phyloP scores from a whole-genome alignment of 2,113 vertebrate species.

The Lasiurus cinereus region DNA sequence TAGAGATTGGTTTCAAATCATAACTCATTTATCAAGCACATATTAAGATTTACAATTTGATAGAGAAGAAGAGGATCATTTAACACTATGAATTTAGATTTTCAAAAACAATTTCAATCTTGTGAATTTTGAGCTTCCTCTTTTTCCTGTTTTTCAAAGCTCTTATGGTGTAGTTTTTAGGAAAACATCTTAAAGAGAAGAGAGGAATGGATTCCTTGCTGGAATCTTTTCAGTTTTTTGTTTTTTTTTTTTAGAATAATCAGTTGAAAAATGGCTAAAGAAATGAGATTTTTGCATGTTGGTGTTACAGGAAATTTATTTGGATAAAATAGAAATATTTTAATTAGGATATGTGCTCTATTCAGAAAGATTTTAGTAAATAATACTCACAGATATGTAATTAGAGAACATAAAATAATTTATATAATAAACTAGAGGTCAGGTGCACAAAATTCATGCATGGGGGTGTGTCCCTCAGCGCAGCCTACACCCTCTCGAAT shows the following conservation, averaged over 20 bases:
- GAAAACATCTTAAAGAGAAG: constrained; percentile 21
- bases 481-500: too few relatives aligned
- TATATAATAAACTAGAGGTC: neutral
- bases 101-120: neutral
- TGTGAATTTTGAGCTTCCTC: neutral
- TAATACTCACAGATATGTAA: neutral
- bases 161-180: neutral
- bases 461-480: too few relatives aligned
- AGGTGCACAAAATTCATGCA: too few relatives aligned
- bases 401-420: constrained; percentile 8
- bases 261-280: constrained; percentile 26
- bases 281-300: neutral
- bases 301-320: neutral
- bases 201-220: neutral
- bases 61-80: neutral
- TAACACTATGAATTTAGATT: neutral
- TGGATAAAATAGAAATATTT: constrained; percentile 15
- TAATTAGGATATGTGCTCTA: neutral
- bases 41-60: neutral
- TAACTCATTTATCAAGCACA: constrained; percentile 37
- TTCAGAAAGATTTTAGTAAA: constrained; percentile 53
- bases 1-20: constrained; percentile 66
- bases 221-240: neutral
- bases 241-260: constrained; percentile 33
- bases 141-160: neutral